Conservation (phyloP, 1,140 invertebrate species). For the Andricus grossulariae region DNA sequence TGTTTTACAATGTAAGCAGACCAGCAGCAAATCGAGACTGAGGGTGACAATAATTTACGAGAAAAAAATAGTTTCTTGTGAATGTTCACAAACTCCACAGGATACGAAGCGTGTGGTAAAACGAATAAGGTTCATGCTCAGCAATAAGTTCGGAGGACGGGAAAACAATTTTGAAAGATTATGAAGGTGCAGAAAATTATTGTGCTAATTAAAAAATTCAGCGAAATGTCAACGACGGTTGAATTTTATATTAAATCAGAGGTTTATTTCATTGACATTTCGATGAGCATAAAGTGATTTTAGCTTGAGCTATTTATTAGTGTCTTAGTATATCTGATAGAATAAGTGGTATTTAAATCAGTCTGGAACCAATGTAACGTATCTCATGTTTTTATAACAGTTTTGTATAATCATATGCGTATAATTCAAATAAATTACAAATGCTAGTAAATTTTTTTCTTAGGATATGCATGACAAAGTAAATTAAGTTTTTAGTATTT, state of each 20-base stretch:
- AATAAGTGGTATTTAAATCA: conserved; percentile 16
- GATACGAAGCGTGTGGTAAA: not conserved
- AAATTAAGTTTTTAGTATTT: too few species aligned
- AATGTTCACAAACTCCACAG: not conserved
- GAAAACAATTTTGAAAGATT: conserved; percentile 9
- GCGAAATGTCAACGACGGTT: not conserved
- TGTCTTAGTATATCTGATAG: not conserved
- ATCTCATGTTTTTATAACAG: not conserved
- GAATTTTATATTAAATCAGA: conserved; percentile 7
- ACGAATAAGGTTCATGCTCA: not conserved
- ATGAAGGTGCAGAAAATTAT: not conserved
- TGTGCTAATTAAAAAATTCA: not conserved
- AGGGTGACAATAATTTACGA: not conserved
- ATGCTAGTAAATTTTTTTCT: not conserved
- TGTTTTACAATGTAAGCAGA: conserved; percentile 1
- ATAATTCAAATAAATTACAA: not conserved
- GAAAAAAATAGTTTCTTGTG: conserved; percentile 12
- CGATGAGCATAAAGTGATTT: conserved; percentile 14
- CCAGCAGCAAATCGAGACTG: not conserved
- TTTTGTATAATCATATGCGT: too few species aligned
- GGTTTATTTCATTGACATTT: not conserved
- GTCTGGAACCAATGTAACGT: not conserved
- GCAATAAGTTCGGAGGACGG: not conserved
- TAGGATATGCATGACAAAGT: too few species aligned
- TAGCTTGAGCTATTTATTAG: not conserved